Percentiles rank a stretch among this genome's conserved stretches.
Conservation (phyloP, 2,888 invertebrate species). For the Megastigmus dorsalis region DNA sequence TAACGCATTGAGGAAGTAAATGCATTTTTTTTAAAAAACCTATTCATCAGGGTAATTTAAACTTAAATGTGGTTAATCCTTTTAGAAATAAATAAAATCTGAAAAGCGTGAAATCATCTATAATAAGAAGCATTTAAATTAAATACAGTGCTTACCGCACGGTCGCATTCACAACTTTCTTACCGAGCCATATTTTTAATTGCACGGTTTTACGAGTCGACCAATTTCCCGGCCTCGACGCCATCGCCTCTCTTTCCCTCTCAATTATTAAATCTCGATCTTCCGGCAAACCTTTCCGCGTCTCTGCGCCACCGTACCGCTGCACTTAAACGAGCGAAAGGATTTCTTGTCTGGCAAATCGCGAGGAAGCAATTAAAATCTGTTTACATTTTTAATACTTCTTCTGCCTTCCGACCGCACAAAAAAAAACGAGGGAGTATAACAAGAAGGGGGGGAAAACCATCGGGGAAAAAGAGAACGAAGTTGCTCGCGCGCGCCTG, state of each 20-base stretch:
- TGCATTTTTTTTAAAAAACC: too few species aligned
- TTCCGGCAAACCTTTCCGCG: not conserved
- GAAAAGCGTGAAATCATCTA: too few species aligned
- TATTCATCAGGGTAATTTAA: too few species aligned
- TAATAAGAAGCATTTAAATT: too few species aligned
- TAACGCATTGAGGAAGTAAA: too few species aligned
- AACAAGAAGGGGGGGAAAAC: too few species aligned
- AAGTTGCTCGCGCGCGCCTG: not conserved
- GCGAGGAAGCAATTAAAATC: slow-evolving; percentile 47
- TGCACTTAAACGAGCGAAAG: slow-evolving; percentile 25
- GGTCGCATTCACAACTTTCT: not conserved
- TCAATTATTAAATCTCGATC: slow-evolving; percentile 49
- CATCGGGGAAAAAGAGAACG: not conserved
- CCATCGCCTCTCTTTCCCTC: not conserved
- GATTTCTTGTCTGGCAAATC: slow-evolving; percentile 21
- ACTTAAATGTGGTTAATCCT: too few species aligned
- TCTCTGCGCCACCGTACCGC: not conserved
- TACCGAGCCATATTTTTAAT: slow-evolving; percentile 11
- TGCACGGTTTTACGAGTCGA: slow-evolving; percentile 3
- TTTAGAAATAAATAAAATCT: too few species aligned
- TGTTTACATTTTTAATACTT: slow-evolving; percentile 47
- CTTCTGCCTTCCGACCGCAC: not conserved
- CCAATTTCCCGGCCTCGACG: not conserved
- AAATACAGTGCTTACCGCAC: too few species aligned
- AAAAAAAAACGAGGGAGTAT: not conserved